Percentiles rank a stretch among this genome's conserved stretches.
These are phyloP conservation scores for Suricata suricatta DNA, from an alignment of 2,113 vertebrate genomes.

Conservation along the genomic window DNA sequence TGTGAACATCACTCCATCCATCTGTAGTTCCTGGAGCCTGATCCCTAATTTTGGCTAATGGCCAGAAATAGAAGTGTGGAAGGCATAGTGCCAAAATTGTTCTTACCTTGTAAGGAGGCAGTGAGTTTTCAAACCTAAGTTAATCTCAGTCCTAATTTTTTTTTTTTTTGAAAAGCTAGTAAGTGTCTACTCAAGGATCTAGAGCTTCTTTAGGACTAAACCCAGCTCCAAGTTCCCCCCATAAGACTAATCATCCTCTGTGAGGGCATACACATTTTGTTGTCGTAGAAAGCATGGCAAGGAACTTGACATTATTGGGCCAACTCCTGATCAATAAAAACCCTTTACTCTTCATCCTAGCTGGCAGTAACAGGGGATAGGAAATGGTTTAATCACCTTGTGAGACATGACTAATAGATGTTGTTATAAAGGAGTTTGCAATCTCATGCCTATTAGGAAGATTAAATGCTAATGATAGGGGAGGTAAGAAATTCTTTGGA, in stretches of 20 bases:
- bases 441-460: background rate
- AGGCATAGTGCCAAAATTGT: background rate
- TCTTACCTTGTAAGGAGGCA: background rate
- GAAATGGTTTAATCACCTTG: background rate
- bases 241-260: background rate
- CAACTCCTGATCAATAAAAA: background rate
- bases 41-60: background rate
- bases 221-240: background rate
- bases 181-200: background rate
- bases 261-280: background rate
- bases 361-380: background rate
- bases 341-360: background rate
- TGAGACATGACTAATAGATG: background rate
- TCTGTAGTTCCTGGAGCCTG: background rate
- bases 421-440: background rate
- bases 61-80: background rate
- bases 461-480: background rate
- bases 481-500: conserved; percentile 17
- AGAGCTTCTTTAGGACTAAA: background rate
- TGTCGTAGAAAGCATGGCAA: background rate
- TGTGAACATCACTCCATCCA: background rate
- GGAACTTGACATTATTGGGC: background rate
- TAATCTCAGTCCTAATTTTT: background rate
- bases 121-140: background rate
- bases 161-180: background rate